Base-by-base conservation (phyloP, 2,113 vertebrate genomes). In the Furnarius figulus region DNA sequence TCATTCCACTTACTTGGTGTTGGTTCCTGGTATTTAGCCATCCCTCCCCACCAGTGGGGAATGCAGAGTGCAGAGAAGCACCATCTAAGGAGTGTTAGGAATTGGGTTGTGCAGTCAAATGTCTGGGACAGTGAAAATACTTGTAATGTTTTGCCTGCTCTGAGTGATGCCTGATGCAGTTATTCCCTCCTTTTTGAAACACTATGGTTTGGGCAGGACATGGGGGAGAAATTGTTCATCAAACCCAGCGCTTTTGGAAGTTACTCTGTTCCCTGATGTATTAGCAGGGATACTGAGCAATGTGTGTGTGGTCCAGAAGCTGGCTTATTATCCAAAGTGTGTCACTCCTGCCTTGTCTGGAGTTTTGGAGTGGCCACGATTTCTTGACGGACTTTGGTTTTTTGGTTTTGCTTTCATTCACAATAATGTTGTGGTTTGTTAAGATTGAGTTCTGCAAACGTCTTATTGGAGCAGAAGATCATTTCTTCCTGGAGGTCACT, bases 271-370 rank as follows among this genome's bases (percentile, higher is more conserved):
- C 72, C 10, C 20, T 58, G 66, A 10, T 52, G 31, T 58, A 18
- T 58, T 20, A 44, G 37, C 61, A 66, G 75, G n/a, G 40, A 71
- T 40, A 33, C 47, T 67, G 63, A 75, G 12, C 42, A 35, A n/a
- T 6, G 22, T 56, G 42, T 44, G 12, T 0, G 0, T 15, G 62
- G 33, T 50, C 33, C 33, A 3, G 1, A 50, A 86, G 17, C 49
- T 83, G n/a, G 9, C 18, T 88, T 74, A 13, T 15, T 35, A 5
- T 37, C 16, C 44, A 1, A 39, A 66, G 6, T 8, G 4, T 61
- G 28, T 72, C 13, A 14, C 35, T 85, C 67, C 19, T 68, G 44
- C 5, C 25, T 67, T 62, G 40, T 56, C 23, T 46, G 47, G 61
- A 73, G 59, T 42, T 73, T 39, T 72, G 30, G 27, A 50, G 79